Conservation (phyloP, 37 sponge, comb jelly and placozoan species). For the Mnemiopsis leidyi region DNA sequence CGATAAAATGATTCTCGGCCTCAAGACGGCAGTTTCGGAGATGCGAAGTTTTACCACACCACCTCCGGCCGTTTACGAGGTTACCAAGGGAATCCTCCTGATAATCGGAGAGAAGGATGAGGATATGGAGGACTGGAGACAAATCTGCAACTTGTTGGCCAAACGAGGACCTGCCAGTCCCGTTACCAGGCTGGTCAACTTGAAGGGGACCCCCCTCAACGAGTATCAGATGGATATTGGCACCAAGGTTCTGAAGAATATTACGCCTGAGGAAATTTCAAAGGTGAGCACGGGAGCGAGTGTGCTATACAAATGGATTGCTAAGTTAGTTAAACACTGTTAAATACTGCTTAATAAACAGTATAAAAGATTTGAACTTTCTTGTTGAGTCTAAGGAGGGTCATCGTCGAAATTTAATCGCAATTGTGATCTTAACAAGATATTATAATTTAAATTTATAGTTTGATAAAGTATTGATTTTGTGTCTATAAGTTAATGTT, state of each 20-base stretch:
- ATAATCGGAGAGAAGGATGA: slow-evolving; percentile 39
- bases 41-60: slow-evolving; percentile 29
- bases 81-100: slow-evolving; percentile 30
- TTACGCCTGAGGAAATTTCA: slow-evolving; percentile 5
- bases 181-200: slow-evolving; percentile 33
- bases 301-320: slow-evolving; percentile 49
- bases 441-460: no score
- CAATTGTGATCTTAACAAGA: no score
- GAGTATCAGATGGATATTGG: neutral
- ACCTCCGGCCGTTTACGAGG: slow-evolving; percentile 53
- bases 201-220: neutral
- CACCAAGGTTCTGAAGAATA: neutral
- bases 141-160: slow-evolving; percentile 31
- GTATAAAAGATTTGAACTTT: no score
- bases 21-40: slow-evolving; percentile 58
- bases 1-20: neutral
- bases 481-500: no score
- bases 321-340: slow-evolving; percentile 27
- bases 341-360: no score
- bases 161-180: slow-evolving; percentile 29
- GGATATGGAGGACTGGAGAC: slow-evolving; percentile 39
- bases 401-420: no score
- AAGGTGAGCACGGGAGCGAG: slow-evolving; percentile 43
- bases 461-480: no score
- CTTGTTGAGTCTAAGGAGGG: no score